Evolutionary conservation across 2,888 invertebrate genomes (phyloP).

Genomic region (Athripsodes cinereus): DNA sequence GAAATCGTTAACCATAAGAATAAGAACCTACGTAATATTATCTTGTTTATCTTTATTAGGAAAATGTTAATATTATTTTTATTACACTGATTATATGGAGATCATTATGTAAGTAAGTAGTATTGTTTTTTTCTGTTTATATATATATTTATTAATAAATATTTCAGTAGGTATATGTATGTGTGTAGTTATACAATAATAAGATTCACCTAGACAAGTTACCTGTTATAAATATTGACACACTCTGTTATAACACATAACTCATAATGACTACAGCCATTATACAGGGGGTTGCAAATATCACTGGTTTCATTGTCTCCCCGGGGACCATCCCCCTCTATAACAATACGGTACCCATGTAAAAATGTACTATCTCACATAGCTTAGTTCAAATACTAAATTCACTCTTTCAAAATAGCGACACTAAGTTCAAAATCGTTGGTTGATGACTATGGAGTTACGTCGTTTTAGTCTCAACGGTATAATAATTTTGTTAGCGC

Average conservation of each 20-base stretch:
- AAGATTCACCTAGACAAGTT: too few species aligned
- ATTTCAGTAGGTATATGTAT: too few species aligned
- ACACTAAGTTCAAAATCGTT: not conserved
- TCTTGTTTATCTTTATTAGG: too few species aligned
- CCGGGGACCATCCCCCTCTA: constrained; percentile 45
- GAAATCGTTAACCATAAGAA: too few species aligned
- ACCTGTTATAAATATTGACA: constrained; percentile 26
- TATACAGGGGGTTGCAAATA: constrained; percentile 50
- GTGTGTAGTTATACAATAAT: too few species aligned
- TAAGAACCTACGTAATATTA: too few species aligned
- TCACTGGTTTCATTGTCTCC: constrained; percentile 60
- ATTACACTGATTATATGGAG: too few species aligned
- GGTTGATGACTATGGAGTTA: not conserved
- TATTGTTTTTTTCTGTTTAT: too few species aligned
- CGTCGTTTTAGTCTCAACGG: not conserved
- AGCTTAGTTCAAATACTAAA: too few species aligned
- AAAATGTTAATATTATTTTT: too few species aligned
- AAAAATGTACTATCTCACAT: not conserved
- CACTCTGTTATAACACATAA: constrained; percentile 24
- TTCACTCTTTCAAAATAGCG: not conserved
- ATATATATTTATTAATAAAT: too few species aligned
- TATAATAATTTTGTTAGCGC: not conserved
- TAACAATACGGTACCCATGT: not conserved
- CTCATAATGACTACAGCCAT: constrained; percentile 27
- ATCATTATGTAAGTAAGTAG: too few species aligned